These are phyloP conservation scores for Brienomyrus brachyistius DNA, from an alignment of 2,113 vertebrate species.

Conservation along the genomic window DNA sequence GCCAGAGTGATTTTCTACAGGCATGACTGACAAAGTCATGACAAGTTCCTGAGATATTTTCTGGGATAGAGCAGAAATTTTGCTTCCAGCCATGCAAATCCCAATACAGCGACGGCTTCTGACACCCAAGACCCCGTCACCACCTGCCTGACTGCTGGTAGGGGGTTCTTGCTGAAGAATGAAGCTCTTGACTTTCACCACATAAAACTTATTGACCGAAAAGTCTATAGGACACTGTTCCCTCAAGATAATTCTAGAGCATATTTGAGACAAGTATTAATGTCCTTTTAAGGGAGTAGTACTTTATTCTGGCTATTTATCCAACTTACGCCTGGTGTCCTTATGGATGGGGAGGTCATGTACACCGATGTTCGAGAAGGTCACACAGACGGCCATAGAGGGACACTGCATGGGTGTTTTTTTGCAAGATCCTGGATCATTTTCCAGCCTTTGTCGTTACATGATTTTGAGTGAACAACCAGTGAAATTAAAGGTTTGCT, in stretches of 20 bases:
- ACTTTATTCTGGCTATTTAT: not conserved
- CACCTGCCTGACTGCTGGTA: not conserved
- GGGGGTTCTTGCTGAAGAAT: not conserved
- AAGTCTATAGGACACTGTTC: not conserved
- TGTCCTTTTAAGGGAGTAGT: not conserved
- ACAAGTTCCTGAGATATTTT: not conserved
- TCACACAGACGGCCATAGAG: not conserved
- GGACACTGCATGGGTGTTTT: not conserved
- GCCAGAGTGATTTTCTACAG: not conserved
- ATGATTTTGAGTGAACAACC: not conserved
- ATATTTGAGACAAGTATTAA: not conserved
- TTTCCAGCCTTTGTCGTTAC: not conserved
- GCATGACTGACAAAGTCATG: not conserved
- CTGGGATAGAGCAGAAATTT: not conserved
- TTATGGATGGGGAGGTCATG: not conserved
- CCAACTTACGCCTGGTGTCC: not conserved
- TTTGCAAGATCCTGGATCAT: not conserved
- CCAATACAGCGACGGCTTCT: not conserved
- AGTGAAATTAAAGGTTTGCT: not conserved
- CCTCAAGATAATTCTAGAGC: not conserved
- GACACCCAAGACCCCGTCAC: not conserved
- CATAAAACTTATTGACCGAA: not conserved
- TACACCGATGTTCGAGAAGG: not conserved
- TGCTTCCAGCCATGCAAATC: not conserved
- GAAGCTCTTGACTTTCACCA: not conserved